phyloP scores from a whole-genome alignment of 1,140 invertebrate genomes.

The Antheraea pernyi region DNA sequence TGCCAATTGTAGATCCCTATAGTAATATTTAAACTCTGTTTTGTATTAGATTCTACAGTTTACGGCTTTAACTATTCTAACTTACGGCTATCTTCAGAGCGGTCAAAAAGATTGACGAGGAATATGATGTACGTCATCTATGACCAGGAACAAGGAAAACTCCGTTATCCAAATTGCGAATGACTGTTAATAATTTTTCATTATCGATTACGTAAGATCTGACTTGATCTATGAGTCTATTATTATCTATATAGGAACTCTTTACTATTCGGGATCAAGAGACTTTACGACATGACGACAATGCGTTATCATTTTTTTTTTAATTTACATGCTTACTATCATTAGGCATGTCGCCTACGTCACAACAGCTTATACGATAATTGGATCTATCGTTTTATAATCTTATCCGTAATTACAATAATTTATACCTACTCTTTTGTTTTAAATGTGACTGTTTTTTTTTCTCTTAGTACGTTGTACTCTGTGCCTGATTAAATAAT shows the following conservation, averaged over 20 bases:
- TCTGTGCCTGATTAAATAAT: too few species aligned
- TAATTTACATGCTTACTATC: slow-evolving; percentile 3
- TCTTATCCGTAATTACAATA: background rate
- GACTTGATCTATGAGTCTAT: slow-evolving; percentile 7
- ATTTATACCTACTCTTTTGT: background rate
- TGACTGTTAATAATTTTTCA: background rate
- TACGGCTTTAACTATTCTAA: too few species aligned
- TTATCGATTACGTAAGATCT: slow-evolving; percentile 1
- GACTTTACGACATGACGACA: slow-evolving; percentile 8
- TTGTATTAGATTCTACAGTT: too few species aligned
- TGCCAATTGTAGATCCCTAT: too few species aligned
- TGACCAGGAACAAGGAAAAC: slow-evolving; percentile 1
- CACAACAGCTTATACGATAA: background rate
- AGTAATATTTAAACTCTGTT: too few species aligned
- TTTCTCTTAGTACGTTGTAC: slow-evolving; percentile 7
- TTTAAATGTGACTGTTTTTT: background rate
- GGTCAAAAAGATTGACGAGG: too few species aligned
- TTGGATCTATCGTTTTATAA: background rate
- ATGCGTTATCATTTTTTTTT: background rate
- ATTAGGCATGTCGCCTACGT: slow-evolving; percentile 15
- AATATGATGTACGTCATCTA: background rate
- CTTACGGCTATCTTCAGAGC: too few species aligned
- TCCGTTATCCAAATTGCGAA: background rate
- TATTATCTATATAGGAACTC: background rate
- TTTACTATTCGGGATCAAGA: slow-evolving; percentile 1